These are phyloP conservation scores for Prenolepis imparis DNA, from an alignment of 2,888 invertebrate species.

Conservation along the genomic window DNA sequence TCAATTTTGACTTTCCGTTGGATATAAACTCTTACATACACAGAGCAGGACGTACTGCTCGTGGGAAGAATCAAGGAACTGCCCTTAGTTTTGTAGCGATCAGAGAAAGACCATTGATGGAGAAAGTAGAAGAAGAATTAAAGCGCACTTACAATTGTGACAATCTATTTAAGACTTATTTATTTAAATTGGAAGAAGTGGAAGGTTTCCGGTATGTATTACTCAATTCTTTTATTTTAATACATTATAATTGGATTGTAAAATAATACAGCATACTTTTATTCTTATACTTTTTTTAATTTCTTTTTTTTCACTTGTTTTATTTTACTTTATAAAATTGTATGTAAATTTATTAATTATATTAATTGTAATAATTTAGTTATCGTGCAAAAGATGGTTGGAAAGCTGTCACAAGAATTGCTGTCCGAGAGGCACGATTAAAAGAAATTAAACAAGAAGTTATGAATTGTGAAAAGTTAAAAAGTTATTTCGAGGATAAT, in stretches of 20 bases:
- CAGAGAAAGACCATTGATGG: conserved; percentile 91
- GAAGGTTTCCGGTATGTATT: conserved; percentile 93
- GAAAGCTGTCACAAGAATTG: conserved; percentile 96
- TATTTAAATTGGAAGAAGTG: conserved; percentile 97
- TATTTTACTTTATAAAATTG: neutral
- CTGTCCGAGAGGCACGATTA: conserved; percentile 96
- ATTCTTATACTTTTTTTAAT: neutral
- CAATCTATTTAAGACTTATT: conserved; percentile 92
- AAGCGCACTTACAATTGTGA: conserved; percentile 90
- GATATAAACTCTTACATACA: conserved; percentile 97
- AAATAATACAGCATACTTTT: neutral
- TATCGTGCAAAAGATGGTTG: conserved; percentile 98
- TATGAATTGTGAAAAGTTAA: conserved; percentile 92
- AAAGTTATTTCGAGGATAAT: conserved; percentile 96
- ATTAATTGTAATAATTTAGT: conserved; percentile 66
- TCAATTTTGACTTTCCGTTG: conserved; percentile 99
- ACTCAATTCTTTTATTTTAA: neutral
- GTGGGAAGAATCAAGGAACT: conserved; percentile 95
- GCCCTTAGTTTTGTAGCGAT: conserved; percentile 96
- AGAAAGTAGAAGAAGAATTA: conserved; percentile 92
- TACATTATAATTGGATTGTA: neutral
- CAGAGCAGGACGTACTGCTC: conserved; percentile 96
- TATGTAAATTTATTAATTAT: conserved; percentile 87
- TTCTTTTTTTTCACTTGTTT: conserved; percentile 8
- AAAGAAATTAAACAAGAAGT: conserved; percentile 98